phyloP scores from a whole-genome alignment of 2,888 invertebrate species.

The Xiphydria camelus region DNA sequence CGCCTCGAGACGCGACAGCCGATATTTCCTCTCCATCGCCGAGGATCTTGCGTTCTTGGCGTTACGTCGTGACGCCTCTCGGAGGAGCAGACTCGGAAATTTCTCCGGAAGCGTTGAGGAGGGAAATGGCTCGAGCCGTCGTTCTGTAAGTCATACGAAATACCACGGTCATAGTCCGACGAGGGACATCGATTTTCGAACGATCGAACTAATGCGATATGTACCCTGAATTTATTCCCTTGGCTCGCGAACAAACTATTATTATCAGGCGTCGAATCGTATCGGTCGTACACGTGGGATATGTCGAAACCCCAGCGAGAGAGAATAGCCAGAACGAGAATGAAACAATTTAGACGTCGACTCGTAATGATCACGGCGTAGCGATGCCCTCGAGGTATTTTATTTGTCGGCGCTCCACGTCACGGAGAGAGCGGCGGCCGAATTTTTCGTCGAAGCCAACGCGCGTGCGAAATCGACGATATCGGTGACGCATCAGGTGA shows the following conservation, averaged over 20 bases:
- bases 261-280: no score
- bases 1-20: no score
- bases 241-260: no score
- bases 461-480: no score
- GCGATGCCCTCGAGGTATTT: not conserved
- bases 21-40: not conserved
- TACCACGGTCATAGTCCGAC: no score
- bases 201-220: no score
- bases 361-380: no score
- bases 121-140: not conserved
- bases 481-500: no score
- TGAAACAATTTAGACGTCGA: not conserved
- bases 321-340: not conserved
- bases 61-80: not conserved
- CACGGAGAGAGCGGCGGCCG: not conserved
- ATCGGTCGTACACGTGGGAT: no score
- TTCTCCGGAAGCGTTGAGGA: not conserved
- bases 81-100: not conserved
- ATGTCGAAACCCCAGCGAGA: no score
- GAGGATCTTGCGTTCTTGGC: not conserved
- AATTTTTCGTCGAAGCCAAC: not conserved
- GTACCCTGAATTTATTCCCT: no score
- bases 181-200: no score
- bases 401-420: not conserved
- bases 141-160: slow-evolving; percentile 3